Base-by-base conservation (phyloP, 92 coral and sea anemone species). In the Montipora capitata region DNA sequence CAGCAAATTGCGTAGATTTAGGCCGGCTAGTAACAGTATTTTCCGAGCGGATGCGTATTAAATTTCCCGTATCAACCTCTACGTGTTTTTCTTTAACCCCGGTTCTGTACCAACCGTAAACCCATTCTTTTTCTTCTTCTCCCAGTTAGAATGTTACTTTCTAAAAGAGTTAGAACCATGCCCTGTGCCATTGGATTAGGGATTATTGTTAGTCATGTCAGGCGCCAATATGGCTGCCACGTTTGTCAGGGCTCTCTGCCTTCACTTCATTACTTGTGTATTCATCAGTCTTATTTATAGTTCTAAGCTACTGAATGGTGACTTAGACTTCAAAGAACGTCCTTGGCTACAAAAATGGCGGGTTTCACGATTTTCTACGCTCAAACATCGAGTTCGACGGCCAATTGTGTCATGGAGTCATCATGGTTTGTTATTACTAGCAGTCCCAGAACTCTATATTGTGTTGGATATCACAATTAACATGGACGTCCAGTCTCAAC, bases 391-490 rank as follows among this genome's bases (percentile, higher is more conserved):
- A 78, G 15, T 78, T 13, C 91, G 91, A 11, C 85, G 85, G 48
- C 62, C 85, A 76, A 78, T 86, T 68, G 77, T 86, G 71, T 42
- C 61, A 78, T 78, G 91, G 91, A 61, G 68, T 44, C 57, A 69
- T 69, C 91, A 79, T 78, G 91, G 91, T 78, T 79, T 79, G 77
- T 77, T 85, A 56, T 85, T 85, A 27, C 65, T 85, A 40, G 90
- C 83, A 43, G 90, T 82, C 56, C 83, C 90, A 27, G 90, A 85
- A 66, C 83, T 67, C 54, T 77, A 74, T 16, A 10, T 85, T 40
- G 35, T 85, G 67, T 75, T 85, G 84, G 84, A 85, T 58, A 63
- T 63, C 68, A 56, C 78, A 9, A 41, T 72, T 44, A 44, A 72
- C 61, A 72, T 72, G 78, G 78, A 72, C 18, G 78, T 72, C 61